Conservation (phyloP, 92 coral and sea anemone genomes). For the Heteractis magnifica region DNA sequence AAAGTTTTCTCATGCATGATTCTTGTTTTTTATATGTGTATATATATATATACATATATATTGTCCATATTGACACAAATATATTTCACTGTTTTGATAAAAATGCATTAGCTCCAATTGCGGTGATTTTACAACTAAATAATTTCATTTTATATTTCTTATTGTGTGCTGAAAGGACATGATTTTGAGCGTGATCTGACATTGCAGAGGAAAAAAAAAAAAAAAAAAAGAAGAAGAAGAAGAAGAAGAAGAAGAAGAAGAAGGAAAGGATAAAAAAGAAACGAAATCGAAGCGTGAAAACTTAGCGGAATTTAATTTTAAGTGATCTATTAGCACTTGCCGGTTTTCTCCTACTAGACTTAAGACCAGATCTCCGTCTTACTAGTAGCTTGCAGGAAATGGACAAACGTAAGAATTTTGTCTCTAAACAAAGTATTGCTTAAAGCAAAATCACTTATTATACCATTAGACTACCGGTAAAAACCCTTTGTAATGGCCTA, state of each 20-base stretch:
- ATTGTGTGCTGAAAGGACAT: neutral
- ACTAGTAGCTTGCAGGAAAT: neutral
- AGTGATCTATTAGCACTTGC: neutral
- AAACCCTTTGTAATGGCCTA: neutral
- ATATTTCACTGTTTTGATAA: neutral
- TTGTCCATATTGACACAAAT: neutral
- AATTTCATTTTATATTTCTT: neutral
- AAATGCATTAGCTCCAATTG: neutral
- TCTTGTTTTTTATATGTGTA: neutral
- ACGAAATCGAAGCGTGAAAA: neutral
- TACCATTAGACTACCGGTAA: neutral
- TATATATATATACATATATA: neutral
- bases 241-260: neutral
- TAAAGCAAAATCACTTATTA: neutral
- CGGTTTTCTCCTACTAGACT: neutral
- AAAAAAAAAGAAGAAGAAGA: neutral
- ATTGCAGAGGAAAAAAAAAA: neutral
- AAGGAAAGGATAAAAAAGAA: neutral
- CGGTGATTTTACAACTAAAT: neutral
- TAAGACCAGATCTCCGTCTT: neutral
- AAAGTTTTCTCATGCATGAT: too few species aligned
- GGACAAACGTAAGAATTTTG: neutral
- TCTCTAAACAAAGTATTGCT: neutral
- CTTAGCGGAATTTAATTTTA: neutral
- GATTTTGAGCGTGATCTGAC: neutral